These are phyloP conservation scores for Germaria angustata DNA, from an alignment of 2,888 invertebrate genomes.

Conservation along the genomic window DNA sequence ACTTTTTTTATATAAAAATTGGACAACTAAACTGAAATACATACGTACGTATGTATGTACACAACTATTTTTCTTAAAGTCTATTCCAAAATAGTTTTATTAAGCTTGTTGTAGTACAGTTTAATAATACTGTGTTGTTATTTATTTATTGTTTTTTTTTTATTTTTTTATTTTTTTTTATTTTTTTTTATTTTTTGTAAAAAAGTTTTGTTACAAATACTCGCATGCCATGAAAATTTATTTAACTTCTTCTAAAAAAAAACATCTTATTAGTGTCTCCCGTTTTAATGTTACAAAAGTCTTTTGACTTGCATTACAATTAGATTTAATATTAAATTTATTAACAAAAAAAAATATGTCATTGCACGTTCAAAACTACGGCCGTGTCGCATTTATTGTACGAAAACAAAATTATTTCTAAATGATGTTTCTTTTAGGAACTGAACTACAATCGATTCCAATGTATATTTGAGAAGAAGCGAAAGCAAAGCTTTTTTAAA, in stretches of 20 bases:
- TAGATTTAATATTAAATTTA: no score
- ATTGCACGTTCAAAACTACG: background rate
- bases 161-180: no score
- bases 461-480: no score
- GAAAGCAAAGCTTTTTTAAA: no score
- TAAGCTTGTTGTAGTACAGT: background rate
- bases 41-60: no score
- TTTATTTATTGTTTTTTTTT: background rate
- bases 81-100: background rate
- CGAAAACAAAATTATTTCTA: no score
- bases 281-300: background rate
- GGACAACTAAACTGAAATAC: no score
- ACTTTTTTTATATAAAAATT: no score
- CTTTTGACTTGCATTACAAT: no score
- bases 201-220: background rate
- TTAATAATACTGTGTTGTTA: slow-evolving; percentile 25
- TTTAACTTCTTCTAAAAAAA: background rate
- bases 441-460: background rate
- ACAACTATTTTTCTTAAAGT: background rate
- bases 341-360: background rate
- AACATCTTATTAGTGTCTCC: background rate
- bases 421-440: no score
- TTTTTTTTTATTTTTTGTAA: no score
- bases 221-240: background rate
- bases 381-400: no score